These are phyloP conservation scores for Nomada goodeniana DNA, from an alignment of 2,888 invertebrate species.

Conservation along the genomic window DNA sequence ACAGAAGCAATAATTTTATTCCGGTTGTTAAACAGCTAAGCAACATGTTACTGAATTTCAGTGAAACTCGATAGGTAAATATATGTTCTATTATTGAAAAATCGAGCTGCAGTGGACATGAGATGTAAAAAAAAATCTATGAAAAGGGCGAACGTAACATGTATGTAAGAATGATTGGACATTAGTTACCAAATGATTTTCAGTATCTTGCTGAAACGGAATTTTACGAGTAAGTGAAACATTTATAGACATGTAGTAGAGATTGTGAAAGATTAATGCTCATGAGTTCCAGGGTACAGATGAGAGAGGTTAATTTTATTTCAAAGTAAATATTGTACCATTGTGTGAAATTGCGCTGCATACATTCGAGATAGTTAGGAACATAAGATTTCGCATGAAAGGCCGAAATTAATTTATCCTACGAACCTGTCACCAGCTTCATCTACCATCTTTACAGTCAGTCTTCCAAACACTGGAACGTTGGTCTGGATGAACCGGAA, in stretches of 20 bases:
- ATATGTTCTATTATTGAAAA: constrained; percentile 16
- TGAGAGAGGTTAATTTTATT: constrained; percentile 56
- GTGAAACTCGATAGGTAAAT: constrained; percentile 15
- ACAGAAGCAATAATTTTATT: constrained; percentile 15
- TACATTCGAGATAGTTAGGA: constrained; percentile 3
- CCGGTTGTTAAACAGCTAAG: background rate
- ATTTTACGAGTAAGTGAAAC: constrained; percentile 38
- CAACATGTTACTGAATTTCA: constrained; percentile 7
- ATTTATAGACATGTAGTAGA: constrained; percentile 41
- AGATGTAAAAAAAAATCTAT: constrained; percentile 14
- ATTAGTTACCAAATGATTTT: background rate
- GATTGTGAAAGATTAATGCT: constrained; percentile 48
- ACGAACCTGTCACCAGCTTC: constrained; percentile 84
- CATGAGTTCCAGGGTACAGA: constrained; percentile 12
- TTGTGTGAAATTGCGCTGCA: constrained; percentile 8
- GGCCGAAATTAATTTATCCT: constrained; percentile 59
- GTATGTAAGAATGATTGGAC: constrained; percentile 1
- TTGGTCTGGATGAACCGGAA: constrained; percentile 69
- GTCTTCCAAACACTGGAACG: constrained; percentile 70
- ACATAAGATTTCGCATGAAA: constrained; percentile 30
- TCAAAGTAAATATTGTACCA: constrained; percentile 14
- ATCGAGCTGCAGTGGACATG: constrained; percentile 44
- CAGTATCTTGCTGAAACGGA: background rate
- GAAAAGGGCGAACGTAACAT: background rate
- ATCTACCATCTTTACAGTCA: constrained; percentile 81